Evolutionary conservation across 2,113 vertebrate genomes (phyloP).

Genomic region (Pleuronectes platessa): DNA sequence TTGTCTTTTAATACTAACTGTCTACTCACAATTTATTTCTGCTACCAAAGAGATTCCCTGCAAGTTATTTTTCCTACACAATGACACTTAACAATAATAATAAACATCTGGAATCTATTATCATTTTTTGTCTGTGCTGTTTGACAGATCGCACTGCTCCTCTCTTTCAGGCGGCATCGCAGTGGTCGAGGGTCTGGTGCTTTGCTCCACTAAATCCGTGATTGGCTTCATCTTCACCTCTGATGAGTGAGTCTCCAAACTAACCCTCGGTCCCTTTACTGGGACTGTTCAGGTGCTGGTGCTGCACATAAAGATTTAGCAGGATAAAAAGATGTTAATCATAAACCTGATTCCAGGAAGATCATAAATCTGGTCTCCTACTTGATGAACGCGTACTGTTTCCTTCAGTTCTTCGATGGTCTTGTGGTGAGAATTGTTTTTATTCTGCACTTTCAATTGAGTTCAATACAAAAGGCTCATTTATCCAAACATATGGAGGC

Average conservation of each 20-base stretch:
- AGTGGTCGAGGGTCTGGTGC: constrained; percentile 77
- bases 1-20: too few species aligned
- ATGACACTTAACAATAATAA: too few species aligned
- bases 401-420: constrained; percentile 79
- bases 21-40: too few species aligned
- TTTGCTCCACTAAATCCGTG: constrained; percentile 82
- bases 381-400: constrained; percentile 75
- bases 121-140: not conserved
- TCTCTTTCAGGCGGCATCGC: constrained; percentile 78
- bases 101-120: constrained; percentile 8
- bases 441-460: too few species aligned
- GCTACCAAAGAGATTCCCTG: too few species aligned
- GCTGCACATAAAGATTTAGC: not conserved
- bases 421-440: constrained; percentile 68
- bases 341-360: constrained; percentile 50
- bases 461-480: not conserved
- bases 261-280: not conserved
- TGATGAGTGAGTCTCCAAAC: constrained; percentile 83
- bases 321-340: not conserved
- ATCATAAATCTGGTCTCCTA: constrained; percentile 75
- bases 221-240: constrained; percentile 88
- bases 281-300: not conserved
- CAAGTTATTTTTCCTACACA: too few species aligned
- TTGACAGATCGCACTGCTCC: not conserved
- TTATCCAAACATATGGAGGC: not conserved